Evolutionary conservation across 2,888 invertebrate genomes (phyloP).

Genomic region (Rhabditophanes sp.): DNA sequence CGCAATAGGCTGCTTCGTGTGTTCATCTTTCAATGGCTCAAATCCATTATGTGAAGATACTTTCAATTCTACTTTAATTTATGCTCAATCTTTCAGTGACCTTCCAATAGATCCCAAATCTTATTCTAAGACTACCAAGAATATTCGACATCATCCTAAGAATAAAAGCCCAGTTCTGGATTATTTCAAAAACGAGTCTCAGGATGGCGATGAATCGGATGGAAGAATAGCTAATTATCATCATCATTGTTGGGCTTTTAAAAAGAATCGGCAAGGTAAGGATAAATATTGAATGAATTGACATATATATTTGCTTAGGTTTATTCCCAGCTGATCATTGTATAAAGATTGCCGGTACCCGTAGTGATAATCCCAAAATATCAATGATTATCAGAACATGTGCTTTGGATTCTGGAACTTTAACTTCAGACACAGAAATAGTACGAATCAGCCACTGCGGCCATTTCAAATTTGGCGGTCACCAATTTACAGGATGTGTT

Average conservation of each 20-base stretch:
- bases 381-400: constrained; percentile 72
- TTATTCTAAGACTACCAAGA: too few species aligned
- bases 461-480: constrained; percentile 60
- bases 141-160: too few species aligned
- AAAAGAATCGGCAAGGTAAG: constrained; percentile 78
- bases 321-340: constrained; percentile 90
- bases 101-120: too few species aligned
- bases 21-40: constrained; percentile 72
- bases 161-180: too few species aligned
- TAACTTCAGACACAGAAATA: constrained; percentile 86
- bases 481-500: constrained; percentile 30
- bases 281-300: too few species aligned
- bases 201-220: too few species aligned
- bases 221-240: constrained; percentile 15
- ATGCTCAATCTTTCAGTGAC: not conserved
- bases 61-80: constrained; percentile 44
- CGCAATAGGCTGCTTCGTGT: constrained; percentile 83
- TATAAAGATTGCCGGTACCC: constrained; percentile 77
- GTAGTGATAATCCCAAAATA: constrained; percentile 53
- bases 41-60: constrained; percentile 73
- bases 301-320: too few species aligned
- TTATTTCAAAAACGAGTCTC: too few species aligned
- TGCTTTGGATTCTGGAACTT: constrained; percentile 81
- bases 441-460: constrained; percentile 87
- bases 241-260: constrained; percentile 75